phyloP scores from a whole-genome alignment of 1,140 invertebrate species.

The Glossosoma conforme region DNA sequence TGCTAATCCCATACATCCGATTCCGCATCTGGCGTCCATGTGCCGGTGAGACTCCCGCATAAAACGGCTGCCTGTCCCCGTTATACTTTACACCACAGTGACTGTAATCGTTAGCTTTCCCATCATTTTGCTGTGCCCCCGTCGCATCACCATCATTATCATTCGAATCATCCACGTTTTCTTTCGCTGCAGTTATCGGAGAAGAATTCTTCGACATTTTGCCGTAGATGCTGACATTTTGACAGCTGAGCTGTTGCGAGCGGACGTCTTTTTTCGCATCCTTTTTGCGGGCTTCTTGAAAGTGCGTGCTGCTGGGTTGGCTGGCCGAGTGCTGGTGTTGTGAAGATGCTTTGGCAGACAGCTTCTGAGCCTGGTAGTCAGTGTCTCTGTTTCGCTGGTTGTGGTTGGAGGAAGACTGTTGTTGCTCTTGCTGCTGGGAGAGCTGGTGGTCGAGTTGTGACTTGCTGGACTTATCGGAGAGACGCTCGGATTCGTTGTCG shows the following conservation, averaged over 20 bases:
- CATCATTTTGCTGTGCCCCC: not conserved
- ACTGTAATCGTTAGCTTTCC: not conserved
- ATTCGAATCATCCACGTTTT: slow-evolving; percentile 1
- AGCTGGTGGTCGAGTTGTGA: slow-evolving; percentile 33
- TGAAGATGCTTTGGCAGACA: not conserved
- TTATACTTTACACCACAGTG: slow-evolving; percentile 14
- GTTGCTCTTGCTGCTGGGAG: slow-evolving; percentile 1
- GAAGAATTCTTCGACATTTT: slow-evolving; percentile 12
- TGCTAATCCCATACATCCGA: slow-evolving; percentile 28
- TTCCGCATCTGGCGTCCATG: slow-evolving; percentile 28
- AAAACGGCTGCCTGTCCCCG: slow-evolving; percentile 23
- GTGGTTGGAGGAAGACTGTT: slow-evolving; percentile 10
- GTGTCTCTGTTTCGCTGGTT: not conserved
- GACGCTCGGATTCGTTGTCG: slow-evolving; percentile 53
- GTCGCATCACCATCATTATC: not conserved
- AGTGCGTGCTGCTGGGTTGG: slow-evolving; percentile 21
- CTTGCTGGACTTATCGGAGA: slow-evolving; percentile 39
- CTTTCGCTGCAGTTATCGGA: slow-evolving; percentile 4
- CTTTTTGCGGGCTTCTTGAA: slow-evolving; percentile 11
- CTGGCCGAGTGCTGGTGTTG: slow-evolving; percentile 24
- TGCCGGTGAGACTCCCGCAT: slow-evolving; percentile 26
- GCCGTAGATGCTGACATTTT: slow-evolving; percentile 25
- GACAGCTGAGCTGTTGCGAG: slow-evolving; percentile 16
- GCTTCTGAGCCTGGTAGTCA: slow-evolving; percentile 10
- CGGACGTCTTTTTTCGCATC: not conserved